Conservation (phyloP, 2,113 vertebrate species). For the Oreochromis tanganicae region DNA sequence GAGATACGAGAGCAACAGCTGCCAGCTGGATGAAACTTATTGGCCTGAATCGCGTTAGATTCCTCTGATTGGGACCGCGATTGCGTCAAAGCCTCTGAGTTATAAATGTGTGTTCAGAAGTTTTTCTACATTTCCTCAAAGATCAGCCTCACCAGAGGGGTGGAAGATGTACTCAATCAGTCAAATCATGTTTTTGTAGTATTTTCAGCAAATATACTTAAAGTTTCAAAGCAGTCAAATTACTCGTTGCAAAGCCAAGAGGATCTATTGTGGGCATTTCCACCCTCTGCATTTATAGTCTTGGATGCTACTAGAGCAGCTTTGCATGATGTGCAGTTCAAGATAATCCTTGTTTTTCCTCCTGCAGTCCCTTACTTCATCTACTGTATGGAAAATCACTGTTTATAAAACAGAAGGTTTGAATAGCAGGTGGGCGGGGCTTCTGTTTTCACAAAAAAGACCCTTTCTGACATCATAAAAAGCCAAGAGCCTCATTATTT, state of each 20-base stretch:
- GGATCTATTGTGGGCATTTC: background rate
- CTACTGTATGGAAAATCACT: background rate
- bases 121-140: background rate
- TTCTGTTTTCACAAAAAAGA: too few species aligned
- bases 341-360: background rate
- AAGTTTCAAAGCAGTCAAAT: background rate
- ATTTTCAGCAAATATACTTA: background rate
- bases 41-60: background rate
- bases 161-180: background rate
- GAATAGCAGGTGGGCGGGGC: background rate
- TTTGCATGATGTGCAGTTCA: background rate
- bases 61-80: background rate
- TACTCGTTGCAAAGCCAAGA: background rate
- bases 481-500: background rate
- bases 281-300: background rate
- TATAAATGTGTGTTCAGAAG: background rate
- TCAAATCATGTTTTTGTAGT: background rate
- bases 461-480: too few species aligned
- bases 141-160: background rate
- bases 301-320: background rate
- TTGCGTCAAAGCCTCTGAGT: background rate
- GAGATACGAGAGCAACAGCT: conserved; percentile 15
- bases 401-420: background rate
- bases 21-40: conserved; percentile 9
- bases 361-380: background rate